phyloP scores from a whole-genome alignment of 2,888 invertebrate genomes.

The Caenorhabditis imperialis region DNA sequence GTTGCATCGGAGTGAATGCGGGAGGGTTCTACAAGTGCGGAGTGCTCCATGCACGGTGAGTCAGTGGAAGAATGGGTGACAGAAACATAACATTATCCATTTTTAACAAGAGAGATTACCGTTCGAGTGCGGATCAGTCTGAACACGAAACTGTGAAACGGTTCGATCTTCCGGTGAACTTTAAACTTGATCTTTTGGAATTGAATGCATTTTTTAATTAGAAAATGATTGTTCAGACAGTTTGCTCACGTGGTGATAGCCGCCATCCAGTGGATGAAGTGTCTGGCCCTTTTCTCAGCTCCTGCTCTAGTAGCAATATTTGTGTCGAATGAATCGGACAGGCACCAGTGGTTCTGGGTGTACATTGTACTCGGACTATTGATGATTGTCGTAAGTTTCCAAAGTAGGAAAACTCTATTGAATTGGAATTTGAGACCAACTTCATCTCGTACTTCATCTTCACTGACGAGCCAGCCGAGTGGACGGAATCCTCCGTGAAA shows the following conservation, averaged over 20 bases:
- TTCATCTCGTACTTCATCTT: conserved; percentile 58
- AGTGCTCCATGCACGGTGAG: conserved; percentile 36
- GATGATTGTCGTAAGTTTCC: conserved; percentile 35
- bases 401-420: neutral
- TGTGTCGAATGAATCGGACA: conserved; percentile 55
- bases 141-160: too few relatives aligned
- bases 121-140: too few relatives aligned
- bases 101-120: too few relatives aligned
- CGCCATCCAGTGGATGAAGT: conserved; percentile 68
- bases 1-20: conserved; percentile 35
- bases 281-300: conserved; percentile 66
- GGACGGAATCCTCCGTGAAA: conserved; percentile 32
- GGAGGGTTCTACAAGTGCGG: conserved; percentile 48
- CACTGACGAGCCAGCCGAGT: conserved; percentile 54
- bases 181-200: too few relatives aligned
- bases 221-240: conserved; percentile 36
- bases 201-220: too few relatives aligned
- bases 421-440: conserved; percentile 49
- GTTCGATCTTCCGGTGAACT: too few relatives aligned
- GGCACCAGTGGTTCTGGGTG: conserved; percentile 49
- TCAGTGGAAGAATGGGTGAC: too few relatives aligned
- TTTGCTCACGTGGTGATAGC: conserved; percentile 66
- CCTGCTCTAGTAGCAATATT: conserved; percentile 66
- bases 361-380: conserved; percentile 32
- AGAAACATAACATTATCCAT: too few relatives aligned